Conservation (phyloP, 1,140 invertebrate species). For the Cyphomyrmex costatus region DNA sequence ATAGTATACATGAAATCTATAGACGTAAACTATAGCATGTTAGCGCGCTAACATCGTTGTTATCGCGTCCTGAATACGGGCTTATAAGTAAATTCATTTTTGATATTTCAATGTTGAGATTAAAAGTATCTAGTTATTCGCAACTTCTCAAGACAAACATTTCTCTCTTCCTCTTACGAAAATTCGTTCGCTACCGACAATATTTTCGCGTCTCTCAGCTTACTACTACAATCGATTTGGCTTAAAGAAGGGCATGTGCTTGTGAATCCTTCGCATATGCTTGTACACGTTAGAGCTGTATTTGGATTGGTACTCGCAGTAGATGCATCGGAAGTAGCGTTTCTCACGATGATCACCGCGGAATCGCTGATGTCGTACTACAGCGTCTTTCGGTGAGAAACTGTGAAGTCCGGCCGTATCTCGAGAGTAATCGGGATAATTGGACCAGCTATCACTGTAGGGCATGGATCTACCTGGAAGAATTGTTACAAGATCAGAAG, state of each 20-base stretch:
- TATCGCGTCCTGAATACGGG: no score
- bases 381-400: conserved; percentile 68
- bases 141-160: conserved; percentile 16
- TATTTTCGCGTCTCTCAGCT: neutral
- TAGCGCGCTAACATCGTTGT: no score
- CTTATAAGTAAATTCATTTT: neutral
- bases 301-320: conserved; percentile 85
- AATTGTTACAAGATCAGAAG: conserved; percentile 68
- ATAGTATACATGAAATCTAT: no score
- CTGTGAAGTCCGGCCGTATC: conserved; percentile 16
- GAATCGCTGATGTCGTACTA: conserved; percentile 70
- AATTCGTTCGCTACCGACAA: neutral
- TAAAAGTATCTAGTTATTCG: neutral
- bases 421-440: conserved; percentile 68
- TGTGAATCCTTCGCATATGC: conserved; percentile 81
- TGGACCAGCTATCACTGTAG: conserved; percentile 68
- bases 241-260: conserved; percentile 76
- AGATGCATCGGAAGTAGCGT: conserved; percentile 85
- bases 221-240: conserved; percentile 64
- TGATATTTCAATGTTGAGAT: neutral
- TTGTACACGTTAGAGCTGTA: conserved; percentile 84
- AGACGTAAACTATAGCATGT: no score
- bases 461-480: conserved; percentile 70
- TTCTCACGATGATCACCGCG: conserved; percentile 71
- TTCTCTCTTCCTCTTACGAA: neutral